Evolutionary conservation across 2,888 invertebrate species (phyloP).

Genomic region (Chouioia cunea): DNA sequence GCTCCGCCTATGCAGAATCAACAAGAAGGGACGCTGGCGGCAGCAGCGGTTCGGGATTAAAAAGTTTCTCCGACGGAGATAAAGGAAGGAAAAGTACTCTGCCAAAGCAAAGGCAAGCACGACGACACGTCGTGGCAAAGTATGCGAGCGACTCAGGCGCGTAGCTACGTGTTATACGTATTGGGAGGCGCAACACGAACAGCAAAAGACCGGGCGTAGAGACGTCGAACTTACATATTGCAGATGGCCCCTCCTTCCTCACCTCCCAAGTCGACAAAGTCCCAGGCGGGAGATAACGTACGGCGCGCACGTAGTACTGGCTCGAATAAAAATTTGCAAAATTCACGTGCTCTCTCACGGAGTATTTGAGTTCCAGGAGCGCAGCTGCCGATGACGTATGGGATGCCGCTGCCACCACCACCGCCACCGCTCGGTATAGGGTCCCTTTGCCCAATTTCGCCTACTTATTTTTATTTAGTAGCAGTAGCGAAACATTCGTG

Average conservation of each 20-base stretch:
- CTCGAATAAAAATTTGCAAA: slow-evolving; percentile 30
- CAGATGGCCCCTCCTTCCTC: neutral
- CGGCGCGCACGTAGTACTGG: slow-evolving; percentile 17
- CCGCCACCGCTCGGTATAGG: too few species aligned
- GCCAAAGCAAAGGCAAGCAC: neutral
- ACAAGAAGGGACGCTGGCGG: neutral
- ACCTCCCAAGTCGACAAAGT: neutral
- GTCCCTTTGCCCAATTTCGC: too few species aligned
- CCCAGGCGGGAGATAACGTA: slow-evolving; percentile 26
- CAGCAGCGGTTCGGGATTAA: slow-evolving; percentile 27
- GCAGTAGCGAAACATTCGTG: too few species aligned
- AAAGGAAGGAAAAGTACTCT: slow-evolving; percentile 22
- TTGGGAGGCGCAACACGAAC: slow-evolving; percentile 38
- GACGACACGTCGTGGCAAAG: slow-evolving; percentile 10
- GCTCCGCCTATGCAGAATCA: too few species aligned
- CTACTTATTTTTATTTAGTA: too few species aligned
- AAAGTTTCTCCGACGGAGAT: slow-evolving; percentile 36
- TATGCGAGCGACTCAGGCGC: slow-evolving; percentile 3
- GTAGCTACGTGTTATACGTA: slow-evolving; percentile 18
- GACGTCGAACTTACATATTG: slow-evolving; percentile 35
- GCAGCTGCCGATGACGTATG: too few species aligned
- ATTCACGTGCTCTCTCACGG: slow-evolving; percentile 16
- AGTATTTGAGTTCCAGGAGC: too few species aligned
- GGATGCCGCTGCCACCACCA: too few species aligned
- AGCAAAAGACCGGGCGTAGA: slow-evolving; percentile 8